Evolutionary conservation across 2,113 vertebrate genomes (phyloP).

Genomic region (Oxyruncus cristatus): DNA sequence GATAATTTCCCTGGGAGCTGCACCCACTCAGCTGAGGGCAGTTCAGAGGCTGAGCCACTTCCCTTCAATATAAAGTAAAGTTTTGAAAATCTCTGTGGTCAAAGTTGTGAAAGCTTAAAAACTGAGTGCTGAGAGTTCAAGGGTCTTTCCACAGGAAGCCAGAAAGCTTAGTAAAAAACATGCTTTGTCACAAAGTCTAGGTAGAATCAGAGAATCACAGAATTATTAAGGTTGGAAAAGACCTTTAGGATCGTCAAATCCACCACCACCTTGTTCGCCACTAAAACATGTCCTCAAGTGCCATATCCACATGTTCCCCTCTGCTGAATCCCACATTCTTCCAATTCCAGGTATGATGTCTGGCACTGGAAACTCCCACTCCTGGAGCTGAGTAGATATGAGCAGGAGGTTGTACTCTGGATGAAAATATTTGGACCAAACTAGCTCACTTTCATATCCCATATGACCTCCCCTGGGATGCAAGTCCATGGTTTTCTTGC

Average conservation of each 20-base stretch:
- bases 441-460: not conserved
- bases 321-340: not conserved
- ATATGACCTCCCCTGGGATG: not conserved
- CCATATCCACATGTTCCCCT: not conserved
- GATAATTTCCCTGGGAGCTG: constrained; percentile 12
- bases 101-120: not conserved
- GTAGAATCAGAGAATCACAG: not conserved
- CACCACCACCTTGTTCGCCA: not conserved
- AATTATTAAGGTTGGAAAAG: not conserved
- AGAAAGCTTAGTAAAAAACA: not conserved
- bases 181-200: not conserved
- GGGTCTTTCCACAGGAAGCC: not conserved
- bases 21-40: not conserved
- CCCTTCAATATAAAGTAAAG: not conserved
- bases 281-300: not conserved
- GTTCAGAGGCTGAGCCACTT: not conserved
- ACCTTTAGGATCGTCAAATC: not conserved
- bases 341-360: not conserved
- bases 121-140: not conserved
- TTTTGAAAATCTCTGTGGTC: not conserved
- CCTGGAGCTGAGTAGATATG: not conserved
- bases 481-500: not conserved
- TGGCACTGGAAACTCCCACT: not conserved
- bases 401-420: not conserved
- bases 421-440: not conserved